Base-by-base conservation (phyloP, 2,113 vertebrate species). In the Dendropsophus ebraccatus region DNA sequence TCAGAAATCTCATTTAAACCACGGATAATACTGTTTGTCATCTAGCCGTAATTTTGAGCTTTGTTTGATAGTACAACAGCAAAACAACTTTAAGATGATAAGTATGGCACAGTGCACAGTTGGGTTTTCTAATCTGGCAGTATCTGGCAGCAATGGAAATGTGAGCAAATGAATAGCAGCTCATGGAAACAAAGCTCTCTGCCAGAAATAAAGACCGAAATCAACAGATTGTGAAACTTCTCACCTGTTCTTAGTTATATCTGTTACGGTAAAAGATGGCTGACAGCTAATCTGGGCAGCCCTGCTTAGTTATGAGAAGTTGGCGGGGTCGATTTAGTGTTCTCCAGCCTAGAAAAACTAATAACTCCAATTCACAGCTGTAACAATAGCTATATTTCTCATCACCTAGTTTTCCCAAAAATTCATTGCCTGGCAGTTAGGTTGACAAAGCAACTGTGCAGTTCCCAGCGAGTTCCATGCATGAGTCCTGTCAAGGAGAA, bases 41-140 rank as follows among this genome's bases (percentile, higher is more conserved):
- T 80, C 54, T 60, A 17, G 4, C 77, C 60, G 77, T 80, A 80
- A 80, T 60, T 60, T 80, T 19, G 32, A 60, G 77, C 32, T 41
- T 80, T 80, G 54, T 80, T 16, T 2, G 10, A 28, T 25, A 45
- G 76, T 30, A 60, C 5, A 23, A 60, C 52, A 79, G 21, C 28
- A 79, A 79, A 80, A 80, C 54, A 60, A 60, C 25, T 35, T 76
- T 60, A 13, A 37, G 54, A 25, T 16, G 76, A 79, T 13, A 41
- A 41, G 35, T 80, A 62, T 11, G 54, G 77, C 77, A 80, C 35
- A 16, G 56, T 32, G 32, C 52, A 58, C 17, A 58, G 12, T 76
- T 30, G 19, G 47, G 16, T 17, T 45, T 80, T n/a, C n/a, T 37
- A 60, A 37, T 60, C 54, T 17, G 54, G n/a, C n/a, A 19, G 7